Percentiles rank a stretch among this genome's conserved stretches.
These are phyloP conservation scores for Aplidium turbinatum DNA, from an alignment of 23 tunicate genomes.

Conservation along the genomic window DNA sequence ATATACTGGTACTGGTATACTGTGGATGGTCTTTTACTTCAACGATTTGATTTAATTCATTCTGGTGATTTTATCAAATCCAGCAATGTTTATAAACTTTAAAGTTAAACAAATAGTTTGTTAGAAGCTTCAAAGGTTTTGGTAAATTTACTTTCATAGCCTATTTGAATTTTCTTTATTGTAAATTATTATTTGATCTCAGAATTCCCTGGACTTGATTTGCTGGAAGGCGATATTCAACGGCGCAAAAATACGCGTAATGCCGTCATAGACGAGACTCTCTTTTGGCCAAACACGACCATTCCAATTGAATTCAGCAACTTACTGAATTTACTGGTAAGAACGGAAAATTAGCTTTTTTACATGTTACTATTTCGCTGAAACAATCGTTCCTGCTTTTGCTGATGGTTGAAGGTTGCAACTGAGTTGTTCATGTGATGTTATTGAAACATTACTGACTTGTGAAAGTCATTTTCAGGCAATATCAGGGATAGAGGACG, in stretches of 20 bases:
- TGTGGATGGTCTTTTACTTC: no score
- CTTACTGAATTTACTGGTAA: slow-evolving; percentile 33
- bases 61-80: no score
- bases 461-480: slow-evolving; percentile 36
- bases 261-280: slow-evolving; percentile 35
- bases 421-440: neutral
- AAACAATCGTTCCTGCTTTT: no score
- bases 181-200: neutral
- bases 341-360: no score
- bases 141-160: neutral
- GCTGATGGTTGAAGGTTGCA: neutral
- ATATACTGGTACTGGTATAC: no score
- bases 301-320: slow-evolving; percentile 45
- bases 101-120: no score
- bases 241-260: slow-evolving; percentile 21
- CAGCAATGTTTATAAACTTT: no score
- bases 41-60: no score
- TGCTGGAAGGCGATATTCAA: slow-evolving; percentile 61
- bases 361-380: no score
- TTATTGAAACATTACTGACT: neutral
- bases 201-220: slow-evolving; percentile 5
- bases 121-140: no score
- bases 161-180: neutral
- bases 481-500: slow-evolving; percentile 68
- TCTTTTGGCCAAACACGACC: slow-evolving; percentile 55